These are phyloP conservation scores for Neoarius graeffei DNA, from an alignment of 2,113 vertebrate species.

Conservation along the genomic window DNA sequence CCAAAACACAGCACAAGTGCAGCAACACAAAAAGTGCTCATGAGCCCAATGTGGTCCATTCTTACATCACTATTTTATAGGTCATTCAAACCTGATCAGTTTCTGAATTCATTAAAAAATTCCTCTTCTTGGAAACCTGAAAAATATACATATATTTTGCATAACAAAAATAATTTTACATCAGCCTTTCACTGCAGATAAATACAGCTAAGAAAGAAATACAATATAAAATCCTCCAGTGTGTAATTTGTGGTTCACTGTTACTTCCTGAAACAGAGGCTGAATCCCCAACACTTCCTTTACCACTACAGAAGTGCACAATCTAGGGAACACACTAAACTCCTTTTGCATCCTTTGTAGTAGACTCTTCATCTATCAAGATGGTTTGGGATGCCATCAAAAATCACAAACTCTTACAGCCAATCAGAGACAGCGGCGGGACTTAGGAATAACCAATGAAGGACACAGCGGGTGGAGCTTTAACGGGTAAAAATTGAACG, in stretches of 20 bases:
- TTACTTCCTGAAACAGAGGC: background rate
- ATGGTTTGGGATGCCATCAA: background rate
- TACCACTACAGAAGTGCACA: background rate
- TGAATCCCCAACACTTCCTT: background rate
- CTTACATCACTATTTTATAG: background rate
- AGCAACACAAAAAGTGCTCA: constrained; percentile 10
- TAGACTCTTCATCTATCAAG: background rate
- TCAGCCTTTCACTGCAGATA: background rate
- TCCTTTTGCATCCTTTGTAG: background rate
- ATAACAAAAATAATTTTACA: background rate
- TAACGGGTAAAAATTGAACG: constrained; percentile 48
- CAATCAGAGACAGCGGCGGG: background rate
- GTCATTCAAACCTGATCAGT: background rate
- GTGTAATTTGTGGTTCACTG: constrained; percentile 27
- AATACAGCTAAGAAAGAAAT: no score
- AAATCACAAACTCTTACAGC: background rate
- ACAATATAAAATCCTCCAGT: background rate
- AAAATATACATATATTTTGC: background rate
- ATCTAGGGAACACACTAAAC: background rate
- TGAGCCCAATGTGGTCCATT: background rate
- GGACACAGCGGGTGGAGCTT: constrained; percentile 31
- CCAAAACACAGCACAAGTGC: constrained; percentile 57
- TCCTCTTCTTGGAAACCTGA: background rate
- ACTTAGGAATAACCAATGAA: constrained; percentile 37
- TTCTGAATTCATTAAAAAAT: background rate